A percentile compares a stretch with the other conserved stretches of the same genome.
Conservation (phyloP, 2,113 vertebrate genomes). For the Percopsis transmontana region DNA sequence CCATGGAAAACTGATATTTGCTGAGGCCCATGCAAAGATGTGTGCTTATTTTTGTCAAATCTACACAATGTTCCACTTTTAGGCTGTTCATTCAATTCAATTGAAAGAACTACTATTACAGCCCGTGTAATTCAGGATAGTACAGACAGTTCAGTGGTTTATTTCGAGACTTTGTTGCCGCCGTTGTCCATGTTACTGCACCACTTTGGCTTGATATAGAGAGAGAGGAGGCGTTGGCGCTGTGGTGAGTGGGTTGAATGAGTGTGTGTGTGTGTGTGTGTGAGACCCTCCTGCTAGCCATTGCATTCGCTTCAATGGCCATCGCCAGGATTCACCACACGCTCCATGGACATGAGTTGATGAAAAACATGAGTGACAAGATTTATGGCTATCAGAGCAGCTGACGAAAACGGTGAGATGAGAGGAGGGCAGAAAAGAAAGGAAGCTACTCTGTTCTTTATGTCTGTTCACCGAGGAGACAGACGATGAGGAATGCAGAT, state of each 20-base stretch:
- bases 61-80: slow-evolving; percentile 51
- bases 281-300: slow-evolving; percentile 59
- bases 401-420: slow-evolving; percentile 70
- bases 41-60: slow-evolving; percentile 46
- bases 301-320: slow-evolving; percentile 63
- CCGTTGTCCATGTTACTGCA: slow-evolving; percentile 28
- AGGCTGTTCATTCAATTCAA: slow-evolving; percentile 36
- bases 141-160: slow-evolving; percentile 45
- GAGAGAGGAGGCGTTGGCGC: slow-evolving; percentile 6
- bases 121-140: slow-evolving; percentile 32
- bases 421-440: slow-evolving; percentile 53
- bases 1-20: slow-evolving; percentile 16
- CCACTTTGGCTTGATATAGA: slow-evolving; percentile 31
- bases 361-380: slow-evolving; percentile 84
- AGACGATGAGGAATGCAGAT: slow-evolving; percentile 58
- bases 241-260: slow-evolving; percentile 1
- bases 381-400: slow-evolving; percentile 79
- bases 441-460: slow-evolving; percentile 34
- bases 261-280: slow-evolving; percentile 37
- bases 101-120: slow-evolving; percentile 29
- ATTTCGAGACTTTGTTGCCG: slow-evolving; percentile 34
- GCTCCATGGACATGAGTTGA: slow-evolving; percentile 72
- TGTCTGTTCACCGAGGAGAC: slow-evolving; percentile 66
- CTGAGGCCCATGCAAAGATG: slow-evolving; percentile 37
- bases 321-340: slow-evolving; percentile 63